Conservation (phyloP, 2,113 vertebrate species). For the Bolborhynchus lineola region DNA sequence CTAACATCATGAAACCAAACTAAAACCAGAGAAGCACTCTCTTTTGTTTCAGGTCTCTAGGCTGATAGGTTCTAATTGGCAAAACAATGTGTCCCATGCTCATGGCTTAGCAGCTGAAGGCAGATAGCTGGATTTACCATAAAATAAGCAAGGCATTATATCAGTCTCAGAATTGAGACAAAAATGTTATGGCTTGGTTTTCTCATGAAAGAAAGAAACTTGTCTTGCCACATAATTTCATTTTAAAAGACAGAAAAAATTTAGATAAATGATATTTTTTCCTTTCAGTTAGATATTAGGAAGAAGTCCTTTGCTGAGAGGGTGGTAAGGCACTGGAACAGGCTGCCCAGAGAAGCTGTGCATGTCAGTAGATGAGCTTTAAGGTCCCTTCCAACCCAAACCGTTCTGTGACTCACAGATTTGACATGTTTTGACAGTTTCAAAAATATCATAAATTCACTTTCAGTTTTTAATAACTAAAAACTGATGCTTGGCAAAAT, state of each 20-base stretch:
- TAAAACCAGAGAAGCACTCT: not conserved
- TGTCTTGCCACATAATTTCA: not conserved
- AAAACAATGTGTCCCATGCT: not conserved
- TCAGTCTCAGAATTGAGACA: not conserved
- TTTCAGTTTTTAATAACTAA: constrained; percentile 14
- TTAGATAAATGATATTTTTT: not conserved
- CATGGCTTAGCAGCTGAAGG: not conserved
- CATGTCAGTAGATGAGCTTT: not conserved
- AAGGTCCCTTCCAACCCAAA: not conserved
- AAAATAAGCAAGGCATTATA: not conserved
- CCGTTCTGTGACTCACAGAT: not conserved
- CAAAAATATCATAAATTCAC: not conserved
- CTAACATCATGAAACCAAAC: not conserved
- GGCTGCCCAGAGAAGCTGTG: not conserved
- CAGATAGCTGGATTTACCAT: not conserved
- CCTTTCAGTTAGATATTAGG: not conserved
- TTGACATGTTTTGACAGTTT: constrained; percentile 10
- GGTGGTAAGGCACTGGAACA: not conserved
- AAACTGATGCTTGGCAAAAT: not conserved
- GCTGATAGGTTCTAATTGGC: not conserved
- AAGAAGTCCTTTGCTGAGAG: not conserved
- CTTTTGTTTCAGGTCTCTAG: not conserved
- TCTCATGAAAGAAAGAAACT: constrained; percentile 17
- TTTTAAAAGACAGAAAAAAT: not conserved
- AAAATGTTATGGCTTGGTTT: not conserved